Evolutionary conservation across 2,888 invertebrate species (phyloP).

Genomic region (Hartigia nigra): DNA sequence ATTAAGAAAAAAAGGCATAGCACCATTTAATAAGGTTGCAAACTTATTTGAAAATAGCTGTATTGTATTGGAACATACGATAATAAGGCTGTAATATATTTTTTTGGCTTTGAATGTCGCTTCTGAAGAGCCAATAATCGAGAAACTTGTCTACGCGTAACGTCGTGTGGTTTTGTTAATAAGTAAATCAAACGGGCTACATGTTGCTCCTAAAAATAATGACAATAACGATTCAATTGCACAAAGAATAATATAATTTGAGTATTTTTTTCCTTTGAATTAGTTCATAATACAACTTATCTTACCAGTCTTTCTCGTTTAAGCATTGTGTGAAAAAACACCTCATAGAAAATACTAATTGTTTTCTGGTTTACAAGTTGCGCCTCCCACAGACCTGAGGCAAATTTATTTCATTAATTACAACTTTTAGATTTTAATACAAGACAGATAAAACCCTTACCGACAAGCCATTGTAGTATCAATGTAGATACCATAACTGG

Average conservation of each 20-base stretch:
- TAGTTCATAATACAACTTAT: not conserved
- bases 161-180: constrained; percentile 59
- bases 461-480: constrained; percentile 52
- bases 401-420: not conserved
- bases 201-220: constrained; percentile 40
- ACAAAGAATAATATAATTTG: not conserved
- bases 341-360: constrained; percentile 53
- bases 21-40: not conserved
- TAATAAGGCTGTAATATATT: constrained; percentile 53
- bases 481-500: constrained; percentile 42
- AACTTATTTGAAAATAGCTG: not conserved
- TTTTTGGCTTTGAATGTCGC: constrained; percentile 40
- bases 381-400: constrained; percentile 50
- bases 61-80: constrained; percentile 40
- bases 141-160: constrained; percentile 54
- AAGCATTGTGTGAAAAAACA: constrained; percentile 49
- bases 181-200: constrained; percentile 54
- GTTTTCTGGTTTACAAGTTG: constrained; percentile 48
- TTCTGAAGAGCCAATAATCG: constrained; percentile 44
- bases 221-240: not conserved
- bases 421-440: not conserved
- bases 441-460: constrained; percentile 2
- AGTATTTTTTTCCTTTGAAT: not conserved
- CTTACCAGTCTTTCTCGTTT: constrained; percentile 50
- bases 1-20: constrained; percentile 10